Percentiles rank a stretch among this genome's conserved stretches.
phyloP scores from a whole-genome alignment of 2,888 invertebrate genomes.

The Chymomyza fuscimana region DNA sequence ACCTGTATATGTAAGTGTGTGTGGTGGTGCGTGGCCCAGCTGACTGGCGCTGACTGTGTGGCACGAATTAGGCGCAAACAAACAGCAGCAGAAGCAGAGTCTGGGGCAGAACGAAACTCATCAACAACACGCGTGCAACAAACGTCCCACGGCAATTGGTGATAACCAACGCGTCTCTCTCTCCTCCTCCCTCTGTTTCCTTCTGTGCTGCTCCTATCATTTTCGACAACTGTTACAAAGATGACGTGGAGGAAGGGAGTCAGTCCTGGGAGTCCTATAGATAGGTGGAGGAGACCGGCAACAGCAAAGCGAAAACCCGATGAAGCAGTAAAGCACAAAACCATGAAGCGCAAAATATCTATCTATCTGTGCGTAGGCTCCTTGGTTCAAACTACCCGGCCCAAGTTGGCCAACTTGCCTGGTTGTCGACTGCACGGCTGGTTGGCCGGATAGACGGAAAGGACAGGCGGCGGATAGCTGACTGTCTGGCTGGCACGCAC shows the following conservation, averaged over 20 bases:
- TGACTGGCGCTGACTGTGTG: not conserved
- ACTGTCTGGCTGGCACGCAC: conserved; percentile 4
- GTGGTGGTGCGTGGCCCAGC: not conserved
- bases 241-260: conserved; percentile 3
- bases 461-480: not conserved
- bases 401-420: not conserved
- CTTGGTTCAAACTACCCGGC: not conserved
- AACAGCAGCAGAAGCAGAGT: conserved; percentile 21
- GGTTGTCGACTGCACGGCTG: no score
- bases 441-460: not conserved
- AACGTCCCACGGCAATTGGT: conserved; percentile 28
- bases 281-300: not conserved
- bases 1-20: not conserved
- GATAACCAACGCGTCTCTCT: not conserved
- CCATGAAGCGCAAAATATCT: conserved; percentile 40
- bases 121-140: conserved; percentile 68
- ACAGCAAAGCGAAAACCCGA: conserved; percentile 6
- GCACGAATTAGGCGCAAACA: conserved; percentile 46
- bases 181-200: not conserved
- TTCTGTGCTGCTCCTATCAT: conserved; percentile 34
- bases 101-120: conserved; percentile 39
- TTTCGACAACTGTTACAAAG: conserved; percentile 56
- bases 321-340: conserved; percentile 50
- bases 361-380: not conserved
- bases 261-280: not conserved